Conservation (phyloP, 1,140 invertebrate genomes). For the Drosophila obscura region DNA sequence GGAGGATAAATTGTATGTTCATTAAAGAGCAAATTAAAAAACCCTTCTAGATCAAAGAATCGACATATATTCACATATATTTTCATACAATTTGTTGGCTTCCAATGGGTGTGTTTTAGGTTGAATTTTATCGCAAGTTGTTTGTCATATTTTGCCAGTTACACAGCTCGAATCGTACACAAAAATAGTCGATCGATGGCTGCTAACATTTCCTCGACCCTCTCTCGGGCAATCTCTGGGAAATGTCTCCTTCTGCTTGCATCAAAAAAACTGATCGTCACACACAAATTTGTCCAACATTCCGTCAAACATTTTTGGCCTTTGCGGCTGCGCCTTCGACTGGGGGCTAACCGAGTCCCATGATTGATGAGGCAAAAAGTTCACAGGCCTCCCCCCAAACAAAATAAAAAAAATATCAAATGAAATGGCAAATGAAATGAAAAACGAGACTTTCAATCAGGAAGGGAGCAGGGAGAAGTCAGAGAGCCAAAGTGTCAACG, state of each 20-base stretch:
- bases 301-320: slow-evolving; percentile 31
- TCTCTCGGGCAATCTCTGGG: no score
- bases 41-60: no score
- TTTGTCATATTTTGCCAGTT: no score
- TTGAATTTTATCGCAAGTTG: no score
- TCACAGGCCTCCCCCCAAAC: slow-evolving; percentile 13
- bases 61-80: no score
- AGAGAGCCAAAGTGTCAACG: slow-evolving; percentile 34
- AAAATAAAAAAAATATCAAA: background rate
- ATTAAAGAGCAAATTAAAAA: no score
- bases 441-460: slow-evolving; percentile 34
- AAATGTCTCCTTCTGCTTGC: background rate
- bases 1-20: no score
- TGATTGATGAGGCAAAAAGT: slow-evolving; percentile 60
- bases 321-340: slow-evolving; percentile 61
- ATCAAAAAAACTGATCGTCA: background rate
- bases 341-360: slow-evolving; percentile 21
- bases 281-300: slow-evolving; percentile 29
- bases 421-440: slow-evolving; percentile 31
- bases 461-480: slow-evolving; percentile 13
- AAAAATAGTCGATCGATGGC: slow-evolving; percentile 28
- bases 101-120: no score
- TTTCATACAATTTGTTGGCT: no score
- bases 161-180: no score
- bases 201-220: slow-evolving; percentile 25